Conservation (phyloP, 1,140 invertebrate species). For the Mylabris phalerata region DNA sequence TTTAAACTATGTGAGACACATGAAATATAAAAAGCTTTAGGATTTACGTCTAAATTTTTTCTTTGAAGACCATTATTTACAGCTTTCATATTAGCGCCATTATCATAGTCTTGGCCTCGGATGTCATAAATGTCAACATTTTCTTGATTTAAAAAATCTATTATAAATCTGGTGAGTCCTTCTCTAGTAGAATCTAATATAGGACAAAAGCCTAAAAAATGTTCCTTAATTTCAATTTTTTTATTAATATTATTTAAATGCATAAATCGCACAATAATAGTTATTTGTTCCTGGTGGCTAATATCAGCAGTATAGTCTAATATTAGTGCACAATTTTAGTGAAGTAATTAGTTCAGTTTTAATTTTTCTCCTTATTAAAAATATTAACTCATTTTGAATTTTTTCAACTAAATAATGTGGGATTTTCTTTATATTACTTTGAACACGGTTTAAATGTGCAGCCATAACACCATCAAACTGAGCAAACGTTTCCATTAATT, state of each 20-base stretch:
- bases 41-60: constrained; percentile 23
- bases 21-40: constrained; percentile 24
- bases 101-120: constrained; percentile 33
- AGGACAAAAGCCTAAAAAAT: constrained; percentile 21
- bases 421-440: too few relatives aligned
- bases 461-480: constrained; percentile 20
- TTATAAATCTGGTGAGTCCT: constrained; percentile 8
- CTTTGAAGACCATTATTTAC: constrained; percentile 30
- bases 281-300: constrained; percentile 33
- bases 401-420: constrained; percentile 20
- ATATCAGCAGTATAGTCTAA: constrained; percentile 16
- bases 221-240: constrained; percentile 15
- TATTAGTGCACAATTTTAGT: too few relatives aligned
- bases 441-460: too few relatives aligned
- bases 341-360: too few relatives aligned
- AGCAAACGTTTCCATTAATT: constrained; percentile 27
- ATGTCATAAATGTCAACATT: constrained; percentile 18
- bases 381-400: constrained; percentile 26
- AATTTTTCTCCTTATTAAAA: too few relatives aligned
- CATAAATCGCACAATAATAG: constrained; percentile 20
- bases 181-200: constrained; percentile 13
- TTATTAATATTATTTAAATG: constrained; percentile 1
- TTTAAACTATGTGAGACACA: constrained; percentile 29
- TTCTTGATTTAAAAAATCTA: constrained; percentile 8
- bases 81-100: constrained; percentile 29